Percentiles rank a stretch among this genome's conserved stretches.
Conservation (phyloP, 2,888 invertebrate species). For the Caenorhabditis sinica region DNA sequence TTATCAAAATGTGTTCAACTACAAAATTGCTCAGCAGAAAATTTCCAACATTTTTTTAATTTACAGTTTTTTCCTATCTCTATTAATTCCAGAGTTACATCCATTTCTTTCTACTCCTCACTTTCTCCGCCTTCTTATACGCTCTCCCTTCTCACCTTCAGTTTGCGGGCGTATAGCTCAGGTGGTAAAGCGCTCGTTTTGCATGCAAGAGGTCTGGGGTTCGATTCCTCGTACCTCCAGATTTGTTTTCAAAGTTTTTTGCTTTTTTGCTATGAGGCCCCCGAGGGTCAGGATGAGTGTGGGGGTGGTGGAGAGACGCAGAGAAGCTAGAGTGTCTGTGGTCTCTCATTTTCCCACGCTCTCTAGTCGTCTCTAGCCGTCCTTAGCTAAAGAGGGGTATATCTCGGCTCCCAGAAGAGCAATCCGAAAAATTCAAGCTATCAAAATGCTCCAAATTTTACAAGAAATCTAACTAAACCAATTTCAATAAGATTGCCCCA, state of each 20-base stretch:
- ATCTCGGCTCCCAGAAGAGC: slow-evolving; percentile 1
- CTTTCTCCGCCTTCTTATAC: background rate
- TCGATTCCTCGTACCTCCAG: slow-evolving; percentile 76
- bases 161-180: background rate
- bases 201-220: slow-evolving; percentile 78
- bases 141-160: background rate
- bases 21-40: background rate
- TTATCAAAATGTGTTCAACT: background rate
- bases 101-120: background rate
- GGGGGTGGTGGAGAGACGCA: background rate
- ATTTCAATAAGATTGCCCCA: no score
- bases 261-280: background rate
- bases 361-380: background rate
- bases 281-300: no score
- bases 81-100: background rate
- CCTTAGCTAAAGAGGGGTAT: no score
- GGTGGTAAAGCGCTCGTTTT: slow-evolving; percentile 78
- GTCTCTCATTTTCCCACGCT: background rate
- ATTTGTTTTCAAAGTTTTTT: slow-evolving; percentile 34
- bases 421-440: background rate
- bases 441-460: background rate
- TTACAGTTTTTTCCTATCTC: background rate
- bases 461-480: no score
- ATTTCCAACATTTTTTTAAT: background rate
- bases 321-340: background rate